Base-by-base conservation (phyloP, 1,140 invertebrate genomes). In the Drosophila simulans region DNA sequence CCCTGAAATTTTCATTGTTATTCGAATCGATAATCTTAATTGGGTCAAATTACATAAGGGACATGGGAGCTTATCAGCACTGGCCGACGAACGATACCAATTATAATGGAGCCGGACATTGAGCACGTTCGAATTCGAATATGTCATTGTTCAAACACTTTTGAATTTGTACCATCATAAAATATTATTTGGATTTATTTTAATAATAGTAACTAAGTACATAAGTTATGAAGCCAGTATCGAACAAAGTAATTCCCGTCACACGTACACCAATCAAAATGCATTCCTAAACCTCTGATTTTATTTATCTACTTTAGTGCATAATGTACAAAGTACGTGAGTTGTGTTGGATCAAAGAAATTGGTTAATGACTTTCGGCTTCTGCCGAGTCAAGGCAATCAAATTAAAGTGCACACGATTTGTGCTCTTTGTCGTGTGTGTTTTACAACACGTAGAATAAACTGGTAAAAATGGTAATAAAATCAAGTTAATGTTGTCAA, bases 41-140 rank as follows among this genome's bases (percentile, higher is more conserved):
- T 82, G 48, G 80, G 55, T 78, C 63, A 83, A 74, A 78, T 83
- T 82, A 65, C 78, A 72, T 77, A 81, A 81, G 56, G 34, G 66
- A 54, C 65, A 35, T 54, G 39, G 37, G 2, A n/a, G 53, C 66
- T 81, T 81, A 81, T 81, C 78, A 73, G 72, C 53, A 45, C 48
- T 64, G 64, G 55, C 64, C 71, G 54, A 13, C 46, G 12, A 37
- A 35, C 59, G 37, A 52, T 65, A 65, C 27, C 35, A 64, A 52
- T 51, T 68, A 65, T 52, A 65, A 35, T 51, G 42, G 13, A 25
- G 37, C 17, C 59, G 54, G 59, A 59, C 54, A 40, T 20, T 63
- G 17, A 42, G 51, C 59, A 63, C 59, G 59, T 59, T 42, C 54
- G 20, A 34, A 31, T 8, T 31, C 15, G n/a, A 22, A 17, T 34